Evolutionary conservation across 2,797 vertebrate species (phyloP), one percentile per base, ranked within the genome.

Genomic region (Choloepus didactylus): DNA sequence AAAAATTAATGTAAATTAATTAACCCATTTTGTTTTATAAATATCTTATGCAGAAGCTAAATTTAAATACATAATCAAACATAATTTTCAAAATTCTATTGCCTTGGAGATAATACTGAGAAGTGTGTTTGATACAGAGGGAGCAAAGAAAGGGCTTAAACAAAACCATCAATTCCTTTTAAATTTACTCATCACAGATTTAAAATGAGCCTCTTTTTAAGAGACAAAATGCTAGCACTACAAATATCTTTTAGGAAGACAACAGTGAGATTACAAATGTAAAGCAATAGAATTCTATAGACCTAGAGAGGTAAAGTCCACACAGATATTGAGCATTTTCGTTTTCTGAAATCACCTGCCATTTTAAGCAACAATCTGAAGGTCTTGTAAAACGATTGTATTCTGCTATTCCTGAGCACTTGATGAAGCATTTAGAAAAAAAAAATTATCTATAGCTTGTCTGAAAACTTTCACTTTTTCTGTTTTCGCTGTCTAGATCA

Each of bases 331-430:
- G 35, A 94, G 21, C 56, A 93, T 93, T 69, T 97, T 94, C 60
- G 66, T 96, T 94, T 95, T 92, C 67, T 88, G 38, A 96, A 96
- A 96, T 94, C 56, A 87, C 38, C 54, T 88, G 66, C 81, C 56
- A 79, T 94, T 94, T 95, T 84, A 96, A 95, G 49, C 44, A 96
- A 93, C 62, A 75, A 72, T 87, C 38, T 70, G 87, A 93, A 77
- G 66, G 41, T 93, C 41, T 67, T 87, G 18, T 92, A 67, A 89
- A 92, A 83, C 75, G 72, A 84, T 27, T 87, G 23, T 80, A 92
- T 91, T 89, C 70, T 84, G 41, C 54, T 93, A 16, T 76, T 35
- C 27, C 60, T 89, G 81, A 93, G 29, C 44, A 85, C 29, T 38
- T 81, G 90, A 95, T 16, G 27, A 56, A 91, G n/a, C 76, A 18